Percentiles rank a stretch among this genome's conserved stretches.
Conservation (phyloP, 2,113 vertebrate species). For the Paramisgurnus dabryanus region DNA sequence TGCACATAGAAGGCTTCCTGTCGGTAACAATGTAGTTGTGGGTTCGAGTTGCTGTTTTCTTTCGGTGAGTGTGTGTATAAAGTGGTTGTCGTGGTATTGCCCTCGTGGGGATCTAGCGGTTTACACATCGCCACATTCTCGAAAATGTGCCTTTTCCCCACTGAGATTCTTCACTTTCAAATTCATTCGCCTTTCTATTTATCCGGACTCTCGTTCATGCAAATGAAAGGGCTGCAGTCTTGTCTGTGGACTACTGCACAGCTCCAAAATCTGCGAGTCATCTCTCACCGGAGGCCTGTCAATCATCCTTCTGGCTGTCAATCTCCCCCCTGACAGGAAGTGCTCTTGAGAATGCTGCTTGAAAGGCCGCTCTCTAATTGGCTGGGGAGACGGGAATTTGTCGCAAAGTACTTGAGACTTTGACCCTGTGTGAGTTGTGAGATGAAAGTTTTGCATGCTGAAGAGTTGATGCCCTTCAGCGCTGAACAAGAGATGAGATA, state of each 20-base stretch:
- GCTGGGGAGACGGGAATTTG: conserved; percentile 20
- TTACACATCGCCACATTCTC: conserved; percentile 10
- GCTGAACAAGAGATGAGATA: conserved; percentile 57
- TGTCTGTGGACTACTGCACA: conserved; percentile 30
- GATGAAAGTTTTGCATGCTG: conserved; percentile 35
- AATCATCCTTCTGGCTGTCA: conserved; percentile 47
- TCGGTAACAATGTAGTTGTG: conserved; percentile 45
- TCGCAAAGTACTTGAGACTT: conserved; percentile 40
- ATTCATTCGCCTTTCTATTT: conserved; percentile 48
- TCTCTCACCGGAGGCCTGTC: conserved; percentile 48
- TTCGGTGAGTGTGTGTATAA: conserved; percentile 16
- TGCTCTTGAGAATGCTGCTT: conserved; percentile 46
- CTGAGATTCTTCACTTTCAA: conserved; percentile 41
- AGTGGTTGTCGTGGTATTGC: conserved; percentile 41
- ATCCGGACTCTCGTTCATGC: conserved; percentile 39
- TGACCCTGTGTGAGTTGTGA: conserved; percentile 38
- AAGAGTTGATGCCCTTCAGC: conserved; percentile 61
- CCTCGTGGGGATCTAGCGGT: conserved; percentile 25
- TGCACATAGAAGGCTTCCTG: conserved; percentile 15
- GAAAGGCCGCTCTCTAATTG: conserved; percentile 46
- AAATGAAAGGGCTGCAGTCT: conserved; percentile 43
- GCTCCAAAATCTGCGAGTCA: conserved; percentile 31
- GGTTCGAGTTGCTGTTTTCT: conserved; percentile 35
- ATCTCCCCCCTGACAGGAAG: conserved; percentile 42
- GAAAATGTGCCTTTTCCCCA: conserved; percentile 27